Evolutionary conservation across 1,140 invertebrate species (phyloP).

Genomic region (Proales similis): DNA sequence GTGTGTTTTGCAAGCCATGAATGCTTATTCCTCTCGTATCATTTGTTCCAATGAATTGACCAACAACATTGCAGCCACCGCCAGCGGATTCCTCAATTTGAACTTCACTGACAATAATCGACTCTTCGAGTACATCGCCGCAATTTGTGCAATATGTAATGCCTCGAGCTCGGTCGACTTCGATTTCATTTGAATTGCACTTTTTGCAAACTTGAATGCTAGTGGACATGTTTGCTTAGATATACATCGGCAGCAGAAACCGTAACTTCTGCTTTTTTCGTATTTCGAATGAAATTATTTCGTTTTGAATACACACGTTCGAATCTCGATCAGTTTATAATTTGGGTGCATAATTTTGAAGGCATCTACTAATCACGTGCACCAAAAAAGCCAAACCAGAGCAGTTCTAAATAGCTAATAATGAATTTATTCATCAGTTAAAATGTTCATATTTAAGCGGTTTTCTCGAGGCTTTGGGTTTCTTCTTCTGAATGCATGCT

Average conservation of each 20-base stretch:
- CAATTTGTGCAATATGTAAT: conserved; percentile 92
- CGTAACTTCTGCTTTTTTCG: too few species aligned
- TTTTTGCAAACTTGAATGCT: conserved; percentile 64
- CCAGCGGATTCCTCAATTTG: conserved; percentile 53
- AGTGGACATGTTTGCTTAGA: conserved; percentile 14
- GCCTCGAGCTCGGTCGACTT: conserved; percentile 79
- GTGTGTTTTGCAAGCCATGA: conserved; percentile 1
- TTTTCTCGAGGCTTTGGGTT: too few species aligned
- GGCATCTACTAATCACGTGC: too few species aligned
- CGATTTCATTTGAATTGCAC: conserved; percentile 87
- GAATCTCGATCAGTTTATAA: too few species aligned
- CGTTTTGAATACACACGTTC: too few species aligned
- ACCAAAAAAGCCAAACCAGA: too few species aligned
- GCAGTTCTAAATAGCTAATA: too few species aligned
- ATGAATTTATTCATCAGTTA: too few species aligned
- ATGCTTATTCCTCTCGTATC: not conserved
- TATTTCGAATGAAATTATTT: too few species aligned
- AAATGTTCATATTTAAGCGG: too few species aligned
- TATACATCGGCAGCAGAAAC: too few species aligned
- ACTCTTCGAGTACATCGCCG: conserved; percentile 88
- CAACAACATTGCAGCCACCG: conserved; percentile 11
- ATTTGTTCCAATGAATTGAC: conserved; percentile 8
- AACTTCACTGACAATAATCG: conserved; percentile 88
- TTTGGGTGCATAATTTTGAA: too few species aligned
- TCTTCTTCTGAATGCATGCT: not conserved